Percentiles rank a stretch among this genome's conserved stretches.
Conservation (phyloP, 1,140 invertebrate species). For the Trichonephila clavata region DNA sequence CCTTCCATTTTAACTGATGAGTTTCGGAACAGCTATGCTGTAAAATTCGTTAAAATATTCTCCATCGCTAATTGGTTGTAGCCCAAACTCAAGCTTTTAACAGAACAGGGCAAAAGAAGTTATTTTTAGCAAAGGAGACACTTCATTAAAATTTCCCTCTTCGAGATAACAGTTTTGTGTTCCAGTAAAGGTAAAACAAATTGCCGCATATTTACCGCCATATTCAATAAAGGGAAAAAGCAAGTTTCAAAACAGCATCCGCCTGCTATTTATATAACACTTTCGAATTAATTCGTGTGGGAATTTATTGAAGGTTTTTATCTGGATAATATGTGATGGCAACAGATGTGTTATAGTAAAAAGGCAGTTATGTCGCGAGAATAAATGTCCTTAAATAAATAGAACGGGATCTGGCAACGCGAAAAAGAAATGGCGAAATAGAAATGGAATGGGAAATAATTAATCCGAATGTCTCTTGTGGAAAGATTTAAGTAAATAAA, state of each 20-base stretch:
- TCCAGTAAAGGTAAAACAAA: background rate
- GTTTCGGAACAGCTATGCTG: background rate
- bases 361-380: too few species aligned
- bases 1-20: constrained; percentile 22
- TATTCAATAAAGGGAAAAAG: background rate
- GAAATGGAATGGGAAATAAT: background rate
- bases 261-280: background rate
- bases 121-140: constrained; percentile 11
- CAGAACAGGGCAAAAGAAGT: background rate
- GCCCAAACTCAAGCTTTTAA: background rate
- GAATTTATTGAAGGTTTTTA: background rate
- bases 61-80: constrained; percentile 14
- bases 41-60: constrained; percentile 22
- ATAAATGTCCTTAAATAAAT: too few species aligned
- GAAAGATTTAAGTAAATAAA: background rate
- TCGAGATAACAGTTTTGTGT: background rate
- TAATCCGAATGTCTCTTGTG: background rate
- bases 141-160: constrained; percentile 37
- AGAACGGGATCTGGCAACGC: too few species aligned
- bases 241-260: background rate
- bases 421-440: background rate
- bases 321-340: background rate
- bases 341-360: too few species aligned
- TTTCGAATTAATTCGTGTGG: background rate
- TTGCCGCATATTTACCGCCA: background rate